Evolutionary conservation across 2,888 invertebrate species (phyloP).

Genomic region (Sarcophaga carnaria): DNA sequence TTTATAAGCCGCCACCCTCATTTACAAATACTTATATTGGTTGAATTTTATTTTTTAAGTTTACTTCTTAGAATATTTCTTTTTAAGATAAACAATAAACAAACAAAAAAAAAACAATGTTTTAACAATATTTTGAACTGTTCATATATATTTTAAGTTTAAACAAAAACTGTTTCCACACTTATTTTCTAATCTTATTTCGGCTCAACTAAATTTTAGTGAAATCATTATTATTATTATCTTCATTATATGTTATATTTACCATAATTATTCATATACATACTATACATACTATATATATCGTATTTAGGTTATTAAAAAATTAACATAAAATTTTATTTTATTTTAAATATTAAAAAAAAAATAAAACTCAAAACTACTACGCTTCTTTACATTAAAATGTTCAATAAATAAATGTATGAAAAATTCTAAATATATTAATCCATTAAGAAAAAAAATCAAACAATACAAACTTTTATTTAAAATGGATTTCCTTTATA

Average conservation of each 20-base stretch:
- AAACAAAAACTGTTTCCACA: background rate
- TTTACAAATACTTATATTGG: background rate
- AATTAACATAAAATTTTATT: constrained; percentile 30
- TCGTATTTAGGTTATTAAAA: constrained; percentile 40
- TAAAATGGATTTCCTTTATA: background rate
- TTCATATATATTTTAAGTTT: background rate
- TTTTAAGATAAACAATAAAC: too few species aligned
- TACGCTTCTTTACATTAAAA: constrained; percentile 78
- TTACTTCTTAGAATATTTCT: constrained; percentile 2
- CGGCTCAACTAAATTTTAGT: constrained; percentile 31
- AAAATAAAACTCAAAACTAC: constrained; percentile 50
- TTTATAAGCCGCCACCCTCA: constrained; percentile 11
- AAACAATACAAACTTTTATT: background rate
- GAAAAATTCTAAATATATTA: constrained; percentile 60
- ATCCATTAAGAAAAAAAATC: constrained; percentile 52
- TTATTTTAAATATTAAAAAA: constrained; percentile 66
- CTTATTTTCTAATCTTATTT: constrained; percentile 17
- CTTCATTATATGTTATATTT: constrained; percentile 24
- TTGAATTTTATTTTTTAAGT: constrained; percentile 49
- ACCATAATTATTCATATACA: background rate
- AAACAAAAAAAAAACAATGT: background rate
- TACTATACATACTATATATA: background rate
- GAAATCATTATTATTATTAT: constrained; percentile 35
- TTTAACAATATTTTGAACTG: background rate
- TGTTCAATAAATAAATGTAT: constrained; percentile 72